Evolutionary conservation across 1,140 invertebrate genomes (phyloP).

Genomic region (Achatina immaculata): DNA sequence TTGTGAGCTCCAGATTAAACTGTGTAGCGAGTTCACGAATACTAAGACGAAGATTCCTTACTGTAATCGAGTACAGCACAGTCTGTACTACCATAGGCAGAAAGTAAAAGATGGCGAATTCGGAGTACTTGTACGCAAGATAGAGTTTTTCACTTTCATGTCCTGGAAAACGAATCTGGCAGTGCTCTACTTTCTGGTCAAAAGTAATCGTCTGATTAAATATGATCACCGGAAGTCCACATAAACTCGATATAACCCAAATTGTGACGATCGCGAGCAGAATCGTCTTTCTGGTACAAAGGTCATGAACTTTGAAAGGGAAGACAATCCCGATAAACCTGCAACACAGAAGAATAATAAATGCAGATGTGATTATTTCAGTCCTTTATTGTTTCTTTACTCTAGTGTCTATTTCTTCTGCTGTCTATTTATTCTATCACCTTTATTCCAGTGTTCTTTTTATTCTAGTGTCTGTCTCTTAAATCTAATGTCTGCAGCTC

Average conservation of each 20-base stretch:
- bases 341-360: slow-evolving; percentile 59
- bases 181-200: not conserved
- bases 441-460: no score
- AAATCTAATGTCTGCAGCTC: no score
- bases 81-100: slow-evolving; percentile 65
- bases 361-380: no score
- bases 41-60: slow-evolving; percentile 63
- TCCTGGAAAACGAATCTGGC: slow-evolving; percentile 20
- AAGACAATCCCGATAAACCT: slow-evolving; percentile 70
- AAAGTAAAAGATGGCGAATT: slow-evolving; percentile 69
- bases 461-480: no score
- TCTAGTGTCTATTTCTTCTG: no score
- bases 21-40: slow-evolving; percentile 55
- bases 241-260: not conserved
- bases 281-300: slow-evolving; percentile 54
- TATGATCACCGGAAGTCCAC: slow-evolving; percentile 9
- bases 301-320: slow-evolving; percentile 67
- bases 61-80: slow-evolving; percentile 65
- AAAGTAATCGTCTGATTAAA: not conserved
- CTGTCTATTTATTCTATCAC: no score
- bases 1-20: slow-evolving; percentile 41
- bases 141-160: not conserved
- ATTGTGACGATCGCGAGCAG: not conserved
- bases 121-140: slow-evolving; percentile 66
- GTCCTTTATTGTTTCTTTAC: no score